phyloP scores from a whole-genome alignment of 2,797 vertebrate genomes.

The Sylvia borin region DNA sequence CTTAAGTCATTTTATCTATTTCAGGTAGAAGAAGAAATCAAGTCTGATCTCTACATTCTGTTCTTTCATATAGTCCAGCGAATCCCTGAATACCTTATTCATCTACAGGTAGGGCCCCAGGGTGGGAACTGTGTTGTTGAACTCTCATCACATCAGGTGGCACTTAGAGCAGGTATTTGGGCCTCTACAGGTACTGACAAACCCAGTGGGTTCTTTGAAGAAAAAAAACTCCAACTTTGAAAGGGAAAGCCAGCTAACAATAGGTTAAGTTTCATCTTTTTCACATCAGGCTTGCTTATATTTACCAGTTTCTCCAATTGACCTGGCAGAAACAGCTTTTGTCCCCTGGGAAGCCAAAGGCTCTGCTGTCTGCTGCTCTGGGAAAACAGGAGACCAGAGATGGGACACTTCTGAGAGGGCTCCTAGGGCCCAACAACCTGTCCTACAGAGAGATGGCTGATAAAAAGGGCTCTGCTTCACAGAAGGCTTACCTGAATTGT shows the following conservation, averaged over 20 bases:
- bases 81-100: constrained; percentile 92
- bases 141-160: not conserved
- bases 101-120: constrained; percentile 85
- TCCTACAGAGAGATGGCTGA: not conserved
- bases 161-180: not conserved
- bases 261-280: not conserved
- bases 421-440: not conserved
- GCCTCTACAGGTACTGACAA: not conserved
- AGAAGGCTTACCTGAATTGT: not conserved
- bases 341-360: not conserved
- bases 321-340: not conserved
- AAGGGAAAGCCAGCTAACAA: not conserved
- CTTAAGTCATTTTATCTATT: constrained; percentile 7
- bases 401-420: not conserved
- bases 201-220: not conserved
- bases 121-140: not conserved
- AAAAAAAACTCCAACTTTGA: not conserved
- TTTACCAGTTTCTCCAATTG: not conserved
- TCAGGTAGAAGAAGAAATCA: constrained; percentile 88
- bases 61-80: constrained; percentile 96
- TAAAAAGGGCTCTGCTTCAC: not conserved
- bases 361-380: not conserved
- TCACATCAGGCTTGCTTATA: not conserved
- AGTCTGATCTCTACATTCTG: constrained; percentile 89
- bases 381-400: not conserved